Percentiles rank a stretch among this genome's conserved stretches.
phyloP scores from a whole-genome alignment of 2,113 vertebrate genomes.

The Grammomys dolichurus region DNA sequence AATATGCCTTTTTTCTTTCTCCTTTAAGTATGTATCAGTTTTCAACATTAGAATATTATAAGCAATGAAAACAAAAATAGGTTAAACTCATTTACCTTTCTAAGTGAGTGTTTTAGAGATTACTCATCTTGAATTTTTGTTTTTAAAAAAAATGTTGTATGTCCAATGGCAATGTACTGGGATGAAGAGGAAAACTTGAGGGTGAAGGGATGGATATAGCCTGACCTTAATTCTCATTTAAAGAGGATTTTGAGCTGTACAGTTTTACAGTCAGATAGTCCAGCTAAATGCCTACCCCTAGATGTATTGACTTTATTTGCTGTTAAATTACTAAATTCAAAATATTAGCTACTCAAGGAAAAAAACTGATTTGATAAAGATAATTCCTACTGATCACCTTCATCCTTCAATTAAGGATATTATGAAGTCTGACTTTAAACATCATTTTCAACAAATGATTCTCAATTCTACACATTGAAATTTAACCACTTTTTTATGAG shows the following conservation, averaged over 20 bases:
- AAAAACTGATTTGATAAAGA: constrained; percentile 8
- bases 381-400: constrained; percentile 30
- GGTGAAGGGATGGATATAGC: neutral
- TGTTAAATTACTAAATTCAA: constrained; percentile 51
- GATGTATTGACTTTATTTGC: constrained; percentile 35
- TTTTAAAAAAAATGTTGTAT: neutral
- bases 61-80: constrained; percentile 54
- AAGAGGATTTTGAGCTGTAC: constrained; percentile 26
- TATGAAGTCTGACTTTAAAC: constrained; percentile 18
- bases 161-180: neutral
- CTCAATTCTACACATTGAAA: neutral
- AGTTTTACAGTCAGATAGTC: constrained; percentile 27
- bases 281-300: constrained; percentile 1
- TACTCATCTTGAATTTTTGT: neutral
- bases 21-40: constrained; percentile 37
- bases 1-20: neutral
- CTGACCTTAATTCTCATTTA: neutral
- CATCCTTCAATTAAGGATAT: constrained; percentile 23
- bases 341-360: constrained; percentile 53
- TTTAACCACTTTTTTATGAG: constrained; percentile 1
- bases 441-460: neutral
- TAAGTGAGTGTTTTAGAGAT: constrained; percentile 28
- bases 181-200: constrained; percentile 24
- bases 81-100: constrained; percentile 62
- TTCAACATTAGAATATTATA: constrained; percentile 47